Evolutionary conservation across 1,140 invertebrate genomes (phyloP).

Genomic region (Drosophila kohkoa): DNA sequence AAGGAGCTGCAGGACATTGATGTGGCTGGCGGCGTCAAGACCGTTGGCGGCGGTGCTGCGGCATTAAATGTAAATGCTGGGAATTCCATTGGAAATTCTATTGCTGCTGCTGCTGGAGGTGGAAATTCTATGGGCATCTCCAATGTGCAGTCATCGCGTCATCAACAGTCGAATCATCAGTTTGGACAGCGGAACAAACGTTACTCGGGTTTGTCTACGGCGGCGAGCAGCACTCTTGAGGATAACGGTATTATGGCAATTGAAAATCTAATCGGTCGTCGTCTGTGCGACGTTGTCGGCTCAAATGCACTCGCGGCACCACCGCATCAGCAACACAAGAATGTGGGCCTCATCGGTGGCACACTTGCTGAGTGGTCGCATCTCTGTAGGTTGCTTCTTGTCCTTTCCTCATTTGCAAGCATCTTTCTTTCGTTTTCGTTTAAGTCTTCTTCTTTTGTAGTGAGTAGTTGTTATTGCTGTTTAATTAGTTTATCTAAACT

Average conservation of each 20-base stretch:
- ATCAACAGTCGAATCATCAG: slow-evolving; percentile 41
- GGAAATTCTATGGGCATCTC: slow-evolving; percentile 8
- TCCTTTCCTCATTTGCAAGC: slow-evolving; percentile 49
- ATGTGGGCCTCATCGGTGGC: slow-evolving; percentile 77
- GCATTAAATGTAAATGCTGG: slow-evolving; percentile 11
- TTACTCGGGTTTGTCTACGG: slow-evolving; percentile 67
- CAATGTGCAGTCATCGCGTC: slow-evolving; percentile 16
- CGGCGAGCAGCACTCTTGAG: slow-evolving; percentile 58
- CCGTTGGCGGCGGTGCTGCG: slow-evolving; percentile 50
- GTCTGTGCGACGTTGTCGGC: slow-evolving; percentile 79
- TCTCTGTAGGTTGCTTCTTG: slow-evolving; percentile 84
- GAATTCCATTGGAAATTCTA: background rate
- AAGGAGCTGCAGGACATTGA: slow-evolving; percentile 97
- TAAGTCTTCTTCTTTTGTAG: slow-evolving; percentile 8
- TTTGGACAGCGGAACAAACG: slow-evolving; percentile 71
- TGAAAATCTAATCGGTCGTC: slow-evolving; percentile 84
- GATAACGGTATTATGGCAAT: slow-evolving; percentile 85
- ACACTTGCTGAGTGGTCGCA: slow-evolving; percentile 82
- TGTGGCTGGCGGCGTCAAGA: slow-evolving; percentile 85
- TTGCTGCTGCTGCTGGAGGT: background rate
- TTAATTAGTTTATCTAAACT: background rate
- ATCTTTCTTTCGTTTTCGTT: slow-evolving; percentile 28
- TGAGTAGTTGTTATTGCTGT: slow-evolving; percentile 37
- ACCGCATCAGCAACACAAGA: slow-evolving; percentile 71
- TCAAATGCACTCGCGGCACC: slow-evolving; percentile 72